Percentiles rank a stretch among this genome's conserved stretches.
phyloP scores from a whole-genome alignment of 2,113 vertebrate species.

The Ellobius talpinus region DNA sequence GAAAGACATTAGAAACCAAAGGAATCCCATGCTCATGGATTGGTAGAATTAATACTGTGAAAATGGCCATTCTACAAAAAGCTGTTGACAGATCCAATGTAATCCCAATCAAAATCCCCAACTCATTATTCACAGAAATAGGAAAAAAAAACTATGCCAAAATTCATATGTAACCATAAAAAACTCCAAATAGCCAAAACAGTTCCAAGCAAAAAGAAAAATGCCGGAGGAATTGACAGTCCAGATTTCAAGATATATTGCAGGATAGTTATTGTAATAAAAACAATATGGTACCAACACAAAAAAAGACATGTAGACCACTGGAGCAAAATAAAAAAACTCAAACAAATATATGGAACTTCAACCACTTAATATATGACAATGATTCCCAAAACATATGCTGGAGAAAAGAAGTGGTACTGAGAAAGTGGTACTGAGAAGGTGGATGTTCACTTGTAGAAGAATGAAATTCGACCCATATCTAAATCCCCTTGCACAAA shows the following conservation, averaged over 20 bases:
- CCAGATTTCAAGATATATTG: not conserved
- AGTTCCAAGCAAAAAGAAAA: not conserved
- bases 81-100: not conserved
- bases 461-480: not conserved
- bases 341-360: not conserved
- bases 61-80: not conserved
- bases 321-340: not conserved
- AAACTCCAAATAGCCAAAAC: not conserved
- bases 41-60: not conserved
- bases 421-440: not conserved
- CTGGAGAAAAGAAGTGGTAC: not conserved
- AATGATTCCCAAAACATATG: not conserved
- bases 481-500: not conserved
- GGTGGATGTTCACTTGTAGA: not conserved
- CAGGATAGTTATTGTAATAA: not conserved
- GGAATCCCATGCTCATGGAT: not conserved
- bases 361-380: not conserved
- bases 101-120: not conserved
- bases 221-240: not conserved
- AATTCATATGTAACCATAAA: not conserved
- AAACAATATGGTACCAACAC: not conserved
- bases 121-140: not conserved
- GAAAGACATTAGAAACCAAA: not conserved
- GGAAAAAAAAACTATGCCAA: not conserved
- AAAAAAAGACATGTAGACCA: not conserved